A percentile compares a stretch with the other conserved stretches of the same genome.
phyloP scores from a whole-genome alignment of 1,140 invertebrate genomes.

The Brachionus asplanchnoidis region DNA sequence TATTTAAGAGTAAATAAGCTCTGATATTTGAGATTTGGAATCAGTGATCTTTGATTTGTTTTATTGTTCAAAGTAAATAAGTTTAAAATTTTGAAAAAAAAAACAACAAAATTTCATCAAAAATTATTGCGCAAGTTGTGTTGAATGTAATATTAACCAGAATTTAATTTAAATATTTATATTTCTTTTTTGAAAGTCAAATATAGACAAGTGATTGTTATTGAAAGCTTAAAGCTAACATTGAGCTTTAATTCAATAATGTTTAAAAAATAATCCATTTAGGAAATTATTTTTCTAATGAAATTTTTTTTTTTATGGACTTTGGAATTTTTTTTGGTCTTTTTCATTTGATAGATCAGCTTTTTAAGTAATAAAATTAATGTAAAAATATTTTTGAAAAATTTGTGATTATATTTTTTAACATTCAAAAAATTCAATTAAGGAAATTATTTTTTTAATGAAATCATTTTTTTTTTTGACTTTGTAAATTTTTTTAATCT shows the following conservation, averaged over 20 bases:
- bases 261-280: background rate
- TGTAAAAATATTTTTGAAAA: too few species aligned
- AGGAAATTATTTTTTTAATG: background rate
- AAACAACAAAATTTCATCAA: background rate
- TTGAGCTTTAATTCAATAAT: background rate
- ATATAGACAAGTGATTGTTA: background rate
- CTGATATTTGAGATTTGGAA: background rate
- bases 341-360: too few species aligned
- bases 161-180: background rate
- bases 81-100: background rate
- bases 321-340: too few species aligned
- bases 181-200: background rate
- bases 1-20: background rate
- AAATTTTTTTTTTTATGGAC: too few species aligned
- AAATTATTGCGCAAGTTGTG: background rate
- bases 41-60: background rate
- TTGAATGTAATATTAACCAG: background rate
- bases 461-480: too few species aligned
- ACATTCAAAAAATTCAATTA: background rate
- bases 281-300: background rate
- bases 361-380: too few species aligned
- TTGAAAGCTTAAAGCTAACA: background rate
- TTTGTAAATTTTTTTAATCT: too few species aligned
- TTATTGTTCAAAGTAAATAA: background rate
- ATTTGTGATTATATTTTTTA: too few species aligned